Percentiles rank a stretch among this genome's conserved stretches.
Evolutionary conservation across 2,797 vertebrate species (phyloP).

Genomic region (Melanotaenia pygmaea): DNA sequence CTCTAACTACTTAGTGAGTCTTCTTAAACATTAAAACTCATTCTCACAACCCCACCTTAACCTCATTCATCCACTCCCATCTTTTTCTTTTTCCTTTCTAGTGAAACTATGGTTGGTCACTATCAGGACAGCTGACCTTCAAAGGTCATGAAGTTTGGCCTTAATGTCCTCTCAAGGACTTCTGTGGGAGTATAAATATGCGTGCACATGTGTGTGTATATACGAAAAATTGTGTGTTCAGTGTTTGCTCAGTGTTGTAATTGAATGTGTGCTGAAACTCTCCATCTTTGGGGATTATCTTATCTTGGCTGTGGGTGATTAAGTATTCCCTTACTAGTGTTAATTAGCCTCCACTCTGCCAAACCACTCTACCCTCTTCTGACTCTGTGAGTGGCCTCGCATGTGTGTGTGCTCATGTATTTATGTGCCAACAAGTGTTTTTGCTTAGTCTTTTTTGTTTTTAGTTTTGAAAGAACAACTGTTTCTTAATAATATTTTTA

Average conservation of each 20-base stretch:
- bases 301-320: constrained; percentile 80
- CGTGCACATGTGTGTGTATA: constrained; percentile 16
- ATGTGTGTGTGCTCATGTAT: constrained; percentile 9
- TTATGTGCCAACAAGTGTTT: background rate
- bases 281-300: constrained; percentile 82
- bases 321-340: constrained; percentile 83
- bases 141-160: constrained; percentile 45
- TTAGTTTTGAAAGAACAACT: background rate
- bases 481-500: constrained; percentile 1
- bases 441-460: constrained; percentile 6
- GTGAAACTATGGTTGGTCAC: background rate
- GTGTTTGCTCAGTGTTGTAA: constrained; percentile 76
- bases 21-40: no score
- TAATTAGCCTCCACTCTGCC: constrained; percentile 81
- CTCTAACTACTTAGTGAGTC: no score
- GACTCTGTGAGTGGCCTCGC: constrained; percentile 32
- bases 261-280: constrained; percentile 78
- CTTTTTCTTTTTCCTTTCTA: background rate
- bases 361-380: constrained; percentile 69
- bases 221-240: constrained; percentile 21
- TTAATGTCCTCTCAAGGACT: constrained; percentile 46
- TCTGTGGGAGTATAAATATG: constrained; percentile 7
- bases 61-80: no score
- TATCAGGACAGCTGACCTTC: constrained; percentile 39
- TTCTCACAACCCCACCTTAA: no score